phyloP scores from a whole-genome alignment of 2,113 vertebrate species.

The Uria lomvia region DNA sequence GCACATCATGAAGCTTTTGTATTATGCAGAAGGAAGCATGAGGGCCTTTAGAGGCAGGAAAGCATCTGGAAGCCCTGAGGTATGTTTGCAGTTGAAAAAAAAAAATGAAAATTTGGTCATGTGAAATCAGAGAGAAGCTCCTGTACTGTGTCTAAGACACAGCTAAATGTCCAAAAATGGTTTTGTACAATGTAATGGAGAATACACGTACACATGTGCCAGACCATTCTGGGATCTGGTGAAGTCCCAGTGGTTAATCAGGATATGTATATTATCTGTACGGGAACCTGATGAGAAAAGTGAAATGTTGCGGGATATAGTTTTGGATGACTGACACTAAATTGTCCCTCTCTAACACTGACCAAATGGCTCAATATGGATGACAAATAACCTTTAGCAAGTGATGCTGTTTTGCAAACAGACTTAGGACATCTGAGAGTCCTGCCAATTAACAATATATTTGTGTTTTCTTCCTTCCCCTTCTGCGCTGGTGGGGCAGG shows the following conservation, averaged over 20 bases:
- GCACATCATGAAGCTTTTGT: not conserved
- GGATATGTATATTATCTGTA: not conserved
- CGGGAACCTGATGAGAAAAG: not conserved
- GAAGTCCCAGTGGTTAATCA: not conserved
- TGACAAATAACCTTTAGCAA: not conserved
- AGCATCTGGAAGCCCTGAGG: not conserved
- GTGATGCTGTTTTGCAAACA: not conserved
- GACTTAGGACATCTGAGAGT: not conserved
- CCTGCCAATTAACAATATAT: not conserved
- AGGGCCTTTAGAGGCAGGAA: conserved; percentile 3
- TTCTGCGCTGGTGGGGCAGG: not conserved
- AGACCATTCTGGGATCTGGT: not conserved
- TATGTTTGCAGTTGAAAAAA: not conserved
- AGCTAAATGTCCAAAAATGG: not conserved
- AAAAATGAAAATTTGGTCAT: not conserved
- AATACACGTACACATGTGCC: not conserved
- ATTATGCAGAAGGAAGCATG: not conserved
- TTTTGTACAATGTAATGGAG: not conserved
- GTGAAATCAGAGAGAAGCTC: not conserved
- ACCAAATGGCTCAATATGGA: not conserved
- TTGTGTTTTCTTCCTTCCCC: not conserved
- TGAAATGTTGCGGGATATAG: not conserved
- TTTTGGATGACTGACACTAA: not conserved
- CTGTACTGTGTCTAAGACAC: not conserved
- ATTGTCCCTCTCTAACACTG: not conserved